A percentile compares a stretch with the other conserved stretches of the same genome.
phyloP scores from a whole-genome alignment of 2,888 invertebrate species.

The Dimorphilus gyrociliatus region DNA sequence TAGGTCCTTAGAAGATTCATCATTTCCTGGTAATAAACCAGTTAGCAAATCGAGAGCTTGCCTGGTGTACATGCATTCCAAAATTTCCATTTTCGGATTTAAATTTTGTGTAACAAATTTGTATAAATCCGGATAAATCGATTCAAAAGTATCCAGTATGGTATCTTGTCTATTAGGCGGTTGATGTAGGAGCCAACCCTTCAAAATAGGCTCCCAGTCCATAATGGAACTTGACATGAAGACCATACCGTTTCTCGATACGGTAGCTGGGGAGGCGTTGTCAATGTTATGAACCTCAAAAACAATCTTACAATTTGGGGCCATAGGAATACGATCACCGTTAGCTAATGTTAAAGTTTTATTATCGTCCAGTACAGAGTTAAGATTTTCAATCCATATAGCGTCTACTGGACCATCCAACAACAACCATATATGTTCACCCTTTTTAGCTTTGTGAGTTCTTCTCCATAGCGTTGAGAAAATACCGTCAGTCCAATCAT shows the following conservation, averaged over 20 bases:
- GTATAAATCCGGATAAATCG: slow-evolving; percentile 55
- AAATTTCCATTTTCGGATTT: slow-evolving; percentile 56
- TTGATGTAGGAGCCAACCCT: slow-evolving; percentile 43
- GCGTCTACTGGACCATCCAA: slow-evolving; percentile 39
- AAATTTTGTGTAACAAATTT: slow-evolving; percentile 71
- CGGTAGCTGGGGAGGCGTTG: slow-evolving; percentile 39
- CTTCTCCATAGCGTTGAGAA: slow-evolving; percentile 92
- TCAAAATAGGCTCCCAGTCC: slow-evolving; percentile 79
- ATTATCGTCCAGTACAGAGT: slow-evolving; percentile 40
- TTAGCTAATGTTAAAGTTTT: slow-evolving; percentile 39
- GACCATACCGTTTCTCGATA: slow-evolving; percentile 40
- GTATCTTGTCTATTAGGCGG: slow-evolving; percentile 44
- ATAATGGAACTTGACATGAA: slow-evolving; percentile 93
- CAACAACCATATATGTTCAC: slow-evolving; percentile 37
- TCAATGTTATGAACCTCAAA: slow-evolving; percentile 40
- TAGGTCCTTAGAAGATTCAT: slow-evolving; percentile 34
- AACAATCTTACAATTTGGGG: slow-evolving; percentile 37
- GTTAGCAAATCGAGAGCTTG: slow-evolving; percentile 53
- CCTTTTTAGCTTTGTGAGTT: slow-evolving; percentile 69
- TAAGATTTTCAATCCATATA: slow-evolving; percentile 40
- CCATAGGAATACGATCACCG: slow-evolving; percentile 39
- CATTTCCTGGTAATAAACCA: slow-evolving; percentile 57
- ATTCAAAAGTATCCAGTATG: slow-evolving; percentile 53
- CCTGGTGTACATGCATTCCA: slow-evolving; percentile 75
- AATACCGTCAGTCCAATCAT: slow-evolving; percentile 97